Base-by-base conservation (phyloP, 1,140 invertebrate species). In the Bombus waltoni region DNA sequence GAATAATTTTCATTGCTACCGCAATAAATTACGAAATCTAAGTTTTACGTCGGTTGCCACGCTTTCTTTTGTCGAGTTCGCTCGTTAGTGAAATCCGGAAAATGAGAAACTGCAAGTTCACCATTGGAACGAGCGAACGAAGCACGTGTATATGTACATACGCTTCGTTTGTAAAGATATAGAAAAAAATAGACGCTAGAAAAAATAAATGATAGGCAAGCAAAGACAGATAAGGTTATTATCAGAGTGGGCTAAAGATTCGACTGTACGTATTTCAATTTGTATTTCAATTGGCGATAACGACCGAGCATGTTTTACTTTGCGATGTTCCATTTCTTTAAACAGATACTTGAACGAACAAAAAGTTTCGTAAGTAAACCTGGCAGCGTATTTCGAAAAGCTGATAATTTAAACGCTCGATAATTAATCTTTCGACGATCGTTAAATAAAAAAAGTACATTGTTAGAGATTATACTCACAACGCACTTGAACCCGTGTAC, bases 241-340 rank as follows among this genome's bases (percentile, higher is more conserved):
- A 84, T 84, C 82, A 47, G 59, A 40, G 47, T 18, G 32, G 44
- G 32, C 5, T 35, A 15, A 35, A 13, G 40, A 84, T 72, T 72
- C 32, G 53, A 62, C 18, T 47, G 62, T 28, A 8, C 22, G 47
- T 53, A 53, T 22, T 53, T 53, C 47, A 53, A 53, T 53, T 22
- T 53, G 47, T 53, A 62, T 62, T 80, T 80, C 47, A 40, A 77
- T 68, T 44, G 62, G 3, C 25, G 81, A 78, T 83, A 83, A 83
- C 59, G 35, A 8, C 0, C 1, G n/a, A 68, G 22, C 57, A 40
- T 8, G 5, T 32, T 35, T 5, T 8, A n/a, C 1, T 42, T 53
- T 2, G 44, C 35, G 10, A 53, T 11, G 25, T 25, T 66, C 59
- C 42, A 38, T 9, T 42, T 35, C 10, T 44, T 32, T 32, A 0